These are phyloP conservation scores for Drosophila austrosaltans DNA, from an alignment of 2,888 invertebrate genomes.

Conservation along the genomic window DNA sequence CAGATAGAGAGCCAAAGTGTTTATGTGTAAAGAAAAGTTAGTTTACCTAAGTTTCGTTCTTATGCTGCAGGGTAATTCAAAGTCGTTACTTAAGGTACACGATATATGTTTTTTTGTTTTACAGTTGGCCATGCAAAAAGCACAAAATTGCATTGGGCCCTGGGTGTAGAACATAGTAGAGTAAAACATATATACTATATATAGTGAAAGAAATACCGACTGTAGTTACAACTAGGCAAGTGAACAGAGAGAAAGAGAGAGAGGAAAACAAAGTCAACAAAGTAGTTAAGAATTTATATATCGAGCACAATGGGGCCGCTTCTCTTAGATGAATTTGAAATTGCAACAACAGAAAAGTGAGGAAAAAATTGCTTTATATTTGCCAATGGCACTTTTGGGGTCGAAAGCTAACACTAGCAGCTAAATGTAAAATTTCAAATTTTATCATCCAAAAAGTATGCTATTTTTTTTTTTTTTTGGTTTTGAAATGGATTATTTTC, in stretches of 20 bases:
- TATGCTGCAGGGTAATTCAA: not conserved
- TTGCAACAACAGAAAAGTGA: not conserved
- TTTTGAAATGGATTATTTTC: not conserved
- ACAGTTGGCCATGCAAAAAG: constrained; percentile 10
- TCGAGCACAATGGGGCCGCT: constrained; percentile 4
- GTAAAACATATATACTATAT: not conserved
- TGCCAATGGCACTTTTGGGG: not conserved
- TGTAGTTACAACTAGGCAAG: constrained; percentile 5
- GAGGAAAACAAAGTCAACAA: not conserved
- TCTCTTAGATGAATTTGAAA: constrained; percentile 1
- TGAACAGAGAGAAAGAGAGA: not conserved
- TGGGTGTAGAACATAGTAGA: constrained; percentile 40
- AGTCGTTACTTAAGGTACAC: not conserved
- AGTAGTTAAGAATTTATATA: constrained; percentile 11
- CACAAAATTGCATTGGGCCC: constrained; percentile 65
- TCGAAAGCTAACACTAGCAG: no score
- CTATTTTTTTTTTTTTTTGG: not conserved
- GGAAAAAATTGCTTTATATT: not conserved
- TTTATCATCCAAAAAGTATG: constrained; percentile 5
- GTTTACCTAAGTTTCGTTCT: no score
- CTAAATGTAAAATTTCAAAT: not conserved
- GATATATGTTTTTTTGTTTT: constrained; percentile 4
- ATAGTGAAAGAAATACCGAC: not conserved
- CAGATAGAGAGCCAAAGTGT: no score
- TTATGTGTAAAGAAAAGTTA: no score